Conservation (phyloP, 2,888 invertebrate species). For the Ceraclea dissimilis region DNA sequence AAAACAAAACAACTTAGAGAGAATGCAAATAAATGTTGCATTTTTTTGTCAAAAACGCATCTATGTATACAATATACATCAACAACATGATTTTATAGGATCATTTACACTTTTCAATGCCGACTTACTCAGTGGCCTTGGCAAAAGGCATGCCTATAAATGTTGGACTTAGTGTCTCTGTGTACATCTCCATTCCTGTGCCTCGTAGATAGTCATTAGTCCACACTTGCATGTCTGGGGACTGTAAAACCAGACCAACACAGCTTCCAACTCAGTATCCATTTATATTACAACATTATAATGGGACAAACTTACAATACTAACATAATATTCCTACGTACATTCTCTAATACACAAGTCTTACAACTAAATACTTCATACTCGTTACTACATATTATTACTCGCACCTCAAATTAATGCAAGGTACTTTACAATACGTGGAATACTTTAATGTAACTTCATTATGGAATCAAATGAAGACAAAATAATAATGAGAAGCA, state of each 20-base stretch:
- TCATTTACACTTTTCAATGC: slow-evolving; percentile 27
- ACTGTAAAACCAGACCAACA: slow-evolving; percentile 52
- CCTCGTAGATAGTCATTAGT: slow-evolving; percentile 99
- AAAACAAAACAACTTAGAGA: neutral
- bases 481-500: no score
- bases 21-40: slow-evolving; percentile 8
- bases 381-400: no score
- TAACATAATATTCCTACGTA: no score
- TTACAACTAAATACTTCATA: no score
- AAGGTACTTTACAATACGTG: no score
- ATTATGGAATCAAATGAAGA: no score
- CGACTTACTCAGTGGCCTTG: slow-evolving; percentile 97
- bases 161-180: slow-evolving; percentile 94
- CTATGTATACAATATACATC: slow-evolving; percentile 18
- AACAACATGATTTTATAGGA: neutral
- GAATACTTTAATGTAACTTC: no score
- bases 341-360: neutral
- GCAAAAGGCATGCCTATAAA: slow-evolving; percentile 98
- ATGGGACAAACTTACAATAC: no score
- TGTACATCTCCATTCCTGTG: slow-evolving; percentile 99
- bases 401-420: no score
- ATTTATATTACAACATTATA: no score
- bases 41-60: slow-evolving; percentile 8
- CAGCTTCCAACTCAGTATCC: slow-evolving; percentile 9
- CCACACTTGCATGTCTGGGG: slow-evolving; percentile 95